Evolutionary conservation across 1,140 invertebrate species (phyloP).

Genomic region (Drosophila navojoa): DNA sequence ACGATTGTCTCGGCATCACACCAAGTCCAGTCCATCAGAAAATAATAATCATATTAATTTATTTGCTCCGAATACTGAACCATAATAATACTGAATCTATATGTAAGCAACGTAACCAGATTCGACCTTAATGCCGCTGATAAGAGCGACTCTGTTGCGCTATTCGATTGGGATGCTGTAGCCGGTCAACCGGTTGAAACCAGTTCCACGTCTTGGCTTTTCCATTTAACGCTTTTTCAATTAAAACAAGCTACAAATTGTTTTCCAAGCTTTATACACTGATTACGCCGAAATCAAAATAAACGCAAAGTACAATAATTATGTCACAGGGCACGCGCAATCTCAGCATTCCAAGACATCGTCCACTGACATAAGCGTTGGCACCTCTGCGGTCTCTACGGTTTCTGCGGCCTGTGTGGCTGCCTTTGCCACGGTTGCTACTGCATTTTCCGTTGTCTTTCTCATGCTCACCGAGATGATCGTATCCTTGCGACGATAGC

Average conservation of each 20-base stretch:
- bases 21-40: slow-evolving; percentile 25
- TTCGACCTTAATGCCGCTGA: slow-evolving; percentile 70
- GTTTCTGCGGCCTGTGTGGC: not conserved
- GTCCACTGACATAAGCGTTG: not conserved
- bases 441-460: slow-evolving; percentile 59
- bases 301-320: slow-evolving; percentile 5
- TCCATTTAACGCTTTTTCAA: slow-evolving; percentile 48
- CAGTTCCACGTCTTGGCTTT: slow-evolving; percentile 22
- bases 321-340: slow-evolving; percentile 21
- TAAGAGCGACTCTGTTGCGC: slow-evolving; percentile 52
- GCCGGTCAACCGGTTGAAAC: slow-evolving; percentile 41
- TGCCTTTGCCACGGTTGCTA: not conserved
- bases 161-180: slow-evolving; percentile 26
- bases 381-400: not conserved
- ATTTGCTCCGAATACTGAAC: slow-evolving; percentile 56
- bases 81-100: slow-evolving; percentile 40
- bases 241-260: slow-evolving; percentile 58
- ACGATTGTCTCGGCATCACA: slow-evolving; percentile 19
- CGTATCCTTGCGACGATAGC: slow-evolving; percentile 44
- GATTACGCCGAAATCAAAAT: slow-evolving; percentile 40
- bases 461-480: slow-evolving; percentile 63
- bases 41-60: slow-evolving; percentile 56
- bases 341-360: slow-evolving; percentile 31
- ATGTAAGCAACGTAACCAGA: slow-evolving; percentile 51
- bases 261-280: slow-evolving; percentile 39